Evolutionary conservation across 2,888 invertebrate species (phyloP), one percentile per base, ranked within the genome.

Genomic region (Notocelia uddmanniana): DNA sequence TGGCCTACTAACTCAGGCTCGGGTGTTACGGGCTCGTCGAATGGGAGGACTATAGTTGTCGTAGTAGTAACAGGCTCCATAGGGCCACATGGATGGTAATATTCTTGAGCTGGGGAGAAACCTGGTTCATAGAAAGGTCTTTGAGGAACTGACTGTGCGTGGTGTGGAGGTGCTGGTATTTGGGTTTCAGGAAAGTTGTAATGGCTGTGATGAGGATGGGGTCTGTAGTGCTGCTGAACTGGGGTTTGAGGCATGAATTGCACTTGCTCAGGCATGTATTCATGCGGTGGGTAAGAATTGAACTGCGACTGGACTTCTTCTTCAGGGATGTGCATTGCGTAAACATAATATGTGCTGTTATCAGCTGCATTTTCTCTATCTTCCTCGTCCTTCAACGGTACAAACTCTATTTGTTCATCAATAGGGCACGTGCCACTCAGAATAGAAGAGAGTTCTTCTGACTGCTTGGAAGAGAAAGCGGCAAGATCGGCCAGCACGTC

Each of bases 401-500:
- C 74, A 54, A 81, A 80, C 23, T 80, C 77, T 52, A 82, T 54
- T 73, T 77, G 77, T 62, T 80, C 78, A 18, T 79, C 77, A 1
- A 85, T 85, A 2, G 73, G 59, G 57, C 88, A 89, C 41, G 86
- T 84, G 15, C 90, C 87, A 78, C 86, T 83, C 5, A 91, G 76
- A 71, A 92, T 86, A 0, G 81, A 77, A 34, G 85, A 85, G 74
- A 93, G 81, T 73, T 92, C 91, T 74, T 86, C 83, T 11, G 91
- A 89, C 71, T 93, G 90, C 63, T 90, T 86, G 73, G 87, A 89
- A 1, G 92, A 88, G 45, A 89, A 89, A 21, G 86, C 74, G 19
- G 92, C 92, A 0, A 92, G 79, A 31, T 92, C 91, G 13, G 91
- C 81, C 13, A 93, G 79, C 5, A 91, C 85, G 78, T 93, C 93